Evolutionary conservation across 2,113 vertebrate genomes (phyloP), one percentile per base, ranked within the genome.

Genomic region (Bos indicus): DNA sequence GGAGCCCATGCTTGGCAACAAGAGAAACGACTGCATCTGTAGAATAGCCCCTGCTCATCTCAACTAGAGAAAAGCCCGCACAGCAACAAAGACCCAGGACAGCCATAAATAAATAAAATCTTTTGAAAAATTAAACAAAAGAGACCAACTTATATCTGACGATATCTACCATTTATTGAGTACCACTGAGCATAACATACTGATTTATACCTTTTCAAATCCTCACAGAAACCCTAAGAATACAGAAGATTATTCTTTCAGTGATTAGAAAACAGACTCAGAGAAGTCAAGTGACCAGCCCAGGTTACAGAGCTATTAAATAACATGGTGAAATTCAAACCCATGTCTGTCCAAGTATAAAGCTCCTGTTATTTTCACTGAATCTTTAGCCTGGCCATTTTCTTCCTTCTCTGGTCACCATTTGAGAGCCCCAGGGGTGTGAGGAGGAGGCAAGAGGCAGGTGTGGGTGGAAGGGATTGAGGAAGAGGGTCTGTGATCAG

Each of bases 321-420:
- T 88, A 81, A 88, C 23, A 77, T 60, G 67, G 30, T 92, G 33
- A 88, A 48, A 89, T 89, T 96, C 46, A 97, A 93, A 91, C 33
- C 33, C 4, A 15, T 71, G 43, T 80, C 52, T 94, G 30, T 90
- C 51, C 7, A 67, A 21, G 57, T 88, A 33, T 3, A 60, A 36
- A 85, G 19, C 16, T 91, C 12, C 57, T 94, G 46, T 10, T 57
- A 5, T 93, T 96, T 91, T 85, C 25, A 56, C 8, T n/a, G 59
- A 88, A 46, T 77, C 54, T 91, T 36, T 13, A 89, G 82, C 59
- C 88, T 40, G 33, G 48, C 46, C 23, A 15, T 90, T 83, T 92
- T 62, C 17, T 28, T 86, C 43, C 54, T 77, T 51, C 51, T 90
- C 36, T 92, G 23, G 12, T 84, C 64, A 88, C 77, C 28, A 59